Percentiles rank a stretch among this genome's conserved stretches.
phyloP scores from a whole-genome alignment of 2,113 vertebrate species.

The Neolamprologus fasciatus region DNA sequence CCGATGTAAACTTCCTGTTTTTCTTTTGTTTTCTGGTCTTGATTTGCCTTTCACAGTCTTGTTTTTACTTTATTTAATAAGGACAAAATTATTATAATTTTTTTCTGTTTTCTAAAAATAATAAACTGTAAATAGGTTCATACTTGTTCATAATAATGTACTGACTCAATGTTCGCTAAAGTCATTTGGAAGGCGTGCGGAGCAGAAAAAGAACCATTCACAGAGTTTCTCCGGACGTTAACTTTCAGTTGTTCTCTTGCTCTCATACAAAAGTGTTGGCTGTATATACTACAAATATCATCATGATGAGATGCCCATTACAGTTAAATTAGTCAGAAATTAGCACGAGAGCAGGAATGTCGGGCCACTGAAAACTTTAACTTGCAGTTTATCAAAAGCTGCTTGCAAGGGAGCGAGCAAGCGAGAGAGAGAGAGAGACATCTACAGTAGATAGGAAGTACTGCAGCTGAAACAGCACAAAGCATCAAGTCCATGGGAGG shows the following conservation, averaged over 20 bases:
- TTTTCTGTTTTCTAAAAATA: not conserved
- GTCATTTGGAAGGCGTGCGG: not conserved
- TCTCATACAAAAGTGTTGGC: conserved; percentile 1
- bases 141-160: not conserved
- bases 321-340: not conserved
- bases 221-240: not conserved
- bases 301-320: conserved; percentile 4
- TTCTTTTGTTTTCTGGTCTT: not conserved
- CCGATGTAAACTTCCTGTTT: conserved; percentile 16
- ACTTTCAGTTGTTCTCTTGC: not conserved
- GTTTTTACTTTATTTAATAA: not conserved
- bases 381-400: conserved; percentile 9
- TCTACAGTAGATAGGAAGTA: conserved; percentile 36
- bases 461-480: conserved; percentile 40
- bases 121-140: not conserved
- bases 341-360: not conserved
- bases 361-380: not conserved
- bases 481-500: conserved; percentile 10
- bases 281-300: conserved; percentile 17
- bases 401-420: conserved; percentile 10
- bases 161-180: not conserved
- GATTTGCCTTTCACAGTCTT: not conserved
- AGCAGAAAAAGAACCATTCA: conserved; percentile 18
- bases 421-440: not conserved
- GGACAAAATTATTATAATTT: not conserved